Evolutionary conservation across 37 sponge, comb jelly and placozoan species (phyloP).

Genomic region (Haliclona indistincta): DNA sequence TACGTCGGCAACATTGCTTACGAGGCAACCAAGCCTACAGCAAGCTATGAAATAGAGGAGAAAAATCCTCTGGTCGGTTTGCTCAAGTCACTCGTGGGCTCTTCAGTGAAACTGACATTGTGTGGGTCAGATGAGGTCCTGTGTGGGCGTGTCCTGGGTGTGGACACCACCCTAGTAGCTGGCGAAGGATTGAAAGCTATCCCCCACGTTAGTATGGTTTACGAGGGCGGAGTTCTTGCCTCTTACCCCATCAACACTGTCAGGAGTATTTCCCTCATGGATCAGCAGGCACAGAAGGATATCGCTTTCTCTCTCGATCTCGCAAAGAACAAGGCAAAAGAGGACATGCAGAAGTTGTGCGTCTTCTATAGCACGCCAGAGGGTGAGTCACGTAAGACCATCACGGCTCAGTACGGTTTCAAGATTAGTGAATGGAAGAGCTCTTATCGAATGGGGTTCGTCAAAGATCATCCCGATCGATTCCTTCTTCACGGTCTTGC

Average conservation of each 20-base stretch:
- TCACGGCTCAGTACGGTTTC: constrained; percentile 74
- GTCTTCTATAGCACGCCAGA: constrained; percentile 81
- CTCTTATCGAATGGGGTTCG: constrained; percentile 72
- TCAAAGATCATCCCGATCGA: constrained; percentile 27
- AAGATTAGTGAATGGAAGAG: constrained; percentile 82
- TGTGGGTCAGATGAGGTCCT: constrained; percentile 11
- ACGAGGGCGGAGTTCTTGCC: constrained; percentile 35
- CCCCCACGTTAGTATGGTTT: constrained; percentile 48
- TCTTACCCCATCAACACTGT: constrained; percentile 38
- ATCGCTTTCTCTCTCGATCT: constrained; percentile 77
- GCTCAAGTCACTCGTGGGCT: constrained; percentile 43
- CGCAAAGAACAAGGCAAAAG: constrained; percentile 32
- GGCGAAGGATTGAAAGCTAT: background rate
- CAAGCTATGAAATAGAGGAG: constrained; percentile 46
- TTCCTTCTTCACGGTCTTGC: constrained; percentile 82
- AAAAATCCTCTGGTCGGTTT: constrained; percentile 51
- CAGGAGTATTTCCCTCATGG: constrained; percentile 45
- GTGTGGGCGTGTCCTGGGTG: constrained; percentile 70
- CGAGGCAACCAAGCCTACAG: constrained; percentile 76
- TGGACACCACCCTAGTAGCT: constrained; percentile 33
- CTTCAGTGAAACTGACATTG: background rate
- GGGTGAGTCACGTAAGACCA: constrained; percentile 31
- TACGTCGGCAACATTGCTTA: constrained; percentile 90
- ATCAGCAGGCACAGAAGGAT: constrained; percentile 60
- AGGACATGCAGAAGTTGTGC: constrained; percentile 78